These are phyloP conservation scores for Diprion similis DNA, from an alignment of 1,140 invertebrate species.

Conservation along the genomic window DNA sequence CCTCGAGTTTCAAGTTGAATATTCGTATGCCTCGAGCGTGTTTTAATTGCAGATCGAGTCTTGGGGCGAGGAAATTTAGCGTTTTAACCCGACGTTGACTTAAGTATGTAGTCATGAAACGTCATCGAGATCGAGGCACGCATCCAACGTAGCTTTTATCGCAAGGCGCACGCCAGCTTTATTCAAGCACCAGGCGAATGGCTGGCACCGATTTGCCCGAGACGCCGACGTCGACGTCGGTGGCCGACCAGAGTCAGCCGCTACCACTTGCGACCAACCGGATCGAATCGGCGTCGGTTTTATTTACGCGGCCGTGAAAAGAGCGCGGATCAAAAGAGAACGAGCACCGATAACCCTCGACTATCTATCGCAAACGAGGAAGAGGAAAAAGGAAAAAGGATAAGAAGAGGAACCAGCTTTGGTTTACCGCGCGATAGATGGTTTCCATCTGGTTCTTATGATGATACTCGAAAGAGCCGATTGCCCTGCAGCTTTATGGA, in stretches of 20 bases:
- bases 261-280: background rate
- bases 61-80: too few relatives aligned
- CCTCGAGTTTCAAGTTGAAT: too few relatives aligned
- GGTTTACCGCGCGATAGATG: too few relatives aligned
- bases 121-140: background rate
- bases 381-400: too few relatives aligned
- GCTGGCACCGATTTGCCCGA: constrained; percentile 1
- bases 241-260: background rate
- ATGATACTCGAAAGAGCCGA: background rate
- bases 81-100: too few relatives aligned
- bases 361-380: background rate
- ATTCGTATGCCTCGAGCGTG: too few relatives aligned
- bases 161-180: background rate
- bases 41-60: too few relatives aligned
- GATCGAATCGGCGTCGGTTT: background rate
- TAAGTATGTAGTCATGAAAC: too few relatives aligned
- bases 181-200: background rate
- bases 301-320: background rate
- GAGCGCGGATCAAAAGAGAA: background rate
- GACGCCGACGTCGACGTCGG: too few relatives aligned
- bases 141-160: background rate
- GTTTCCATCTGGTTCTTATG: background rate
- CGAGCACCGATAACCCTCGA: background rate
- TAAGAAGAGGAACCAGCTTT: too few relatives aligned
- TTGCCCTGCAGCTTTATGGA: background rate